A percentile compares a stretch with the other conserved stretches of the same genome.
These are phyloP conservation scores for Diachasma alloeum DNA, from an alignment of 1,140 invertebrate genomes.

Conservation along the genomic window DNA sequence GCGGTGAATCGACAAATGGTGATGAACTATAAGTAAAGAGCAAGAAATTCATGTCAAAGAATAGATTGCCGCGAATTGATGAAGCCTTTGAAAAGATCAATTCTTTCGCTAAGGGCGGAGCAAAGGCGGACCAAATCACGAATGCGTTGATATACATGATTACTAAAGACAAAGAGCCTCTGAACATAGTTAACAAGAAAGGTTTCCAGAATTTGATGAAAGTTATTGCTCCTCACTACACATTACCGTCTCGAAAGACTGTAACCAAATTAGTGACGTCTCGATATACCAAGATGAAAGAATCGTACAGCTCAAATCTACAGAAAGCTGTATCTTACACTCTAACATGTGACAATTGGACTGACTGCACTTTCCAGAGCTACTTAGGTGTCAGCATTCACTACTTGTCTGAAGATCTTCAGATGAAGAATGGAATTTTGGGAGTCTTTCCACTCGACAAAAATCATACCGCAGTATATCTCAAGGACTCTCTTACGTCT, in stretches of 20 bases:
- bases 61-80: neutral
- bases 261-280: constrained; percentile 45
- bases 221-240: constrained; percentile 52
- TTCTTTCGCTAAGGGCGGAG: neutral
- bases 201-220: constrained; percentile 56
- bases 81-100: neutral
- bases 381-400: too few relatives aligned
- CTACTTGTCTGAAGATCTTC: constrained; percentile 28
- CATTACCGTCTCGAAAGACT: constrained; percentile 50
- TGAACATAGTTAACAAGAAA: constrained; percentile 54
- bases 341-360: too few relatives aligned
- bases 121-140: constrained; percentile 18
- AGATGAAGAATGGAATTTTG: constrained; percentile 24
- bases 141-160: constrained; percentile 52
- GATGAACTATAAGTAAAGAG: neutral
- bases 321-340: constrained; percentile 27
- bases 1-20: neutral
- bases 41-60: neutral
- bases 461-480: constrained; percentile 40
- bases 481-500: constrained; percentile 40
- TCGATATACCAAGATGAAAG: neutral
- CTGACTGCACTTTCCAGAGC: too few relatives aligned
- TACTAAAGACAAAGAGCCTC: constrained; percentile 54
- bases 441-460: constrained; percentile 35
- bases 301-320: constrained; percentile 38